These are phyloP conservation scores for Decapterus maruadsi DNA, from an alignment of 2,797 vertebrate genomes.

Conservation along the genomic window DNA sequence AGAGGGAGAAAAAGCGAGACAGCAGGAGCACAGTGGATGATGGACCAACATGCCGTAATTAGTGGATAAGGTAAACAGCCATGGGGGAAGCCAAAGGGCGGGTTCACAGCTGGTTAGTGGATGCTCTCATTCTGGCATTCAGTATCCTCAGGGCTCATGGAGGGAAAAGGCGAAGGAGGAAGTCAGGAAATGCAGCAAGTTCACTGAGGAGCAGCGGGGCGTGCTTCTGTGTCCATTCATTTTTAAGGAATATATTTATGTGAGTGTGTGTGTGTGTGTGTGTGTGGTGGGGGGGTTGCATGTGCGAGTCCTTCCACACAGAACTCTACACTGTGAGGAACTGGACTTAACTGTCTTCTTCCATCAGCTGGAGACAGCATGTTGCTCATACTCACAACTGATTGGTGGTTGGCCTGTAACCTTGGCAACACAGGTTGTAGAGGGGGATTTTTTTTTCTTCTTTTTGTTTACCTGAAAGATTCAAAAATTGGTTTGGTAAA, in stretches of 20 bases:
- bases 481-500: constrained; percentile 37
- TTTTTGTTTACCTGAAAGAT: constrained; percentile 8
- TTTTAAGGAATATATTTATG: not conserved
- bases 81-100: constrained; percentile 59
- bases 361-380: constrained; percentile 43
- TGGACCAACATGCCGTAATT: constrained; percentile 70
- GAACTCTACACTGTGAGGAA: constrained; percentile 31
- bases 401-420: constrained; percentile 77
- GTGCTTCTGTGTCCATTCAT: constrained; percentile 18
- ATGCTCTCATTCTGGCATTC: constrained; percentile 36
- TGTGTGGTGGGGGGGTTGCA: too few species aligned
- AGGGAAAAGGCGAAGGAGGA: constrained; percentile 17
- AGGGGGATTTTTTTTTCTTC: not conserved
- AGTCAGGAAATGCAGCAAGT: constrained; percentile 41
- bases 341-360: constrained; percentile 57
- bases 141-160: constrained; percentile 46
- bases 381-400: constrained; percentile 63
- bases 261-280: constrained; percentile 4
- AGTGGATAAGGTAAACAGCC: constrained; percentile 68
- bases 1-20: not conserved
- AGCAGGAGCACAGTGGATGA: constrained; percentile 29
- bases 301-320: not conserved
- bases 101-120: constrained; percentile 59
- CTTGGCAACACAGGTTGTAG: constrained; percentile 71
- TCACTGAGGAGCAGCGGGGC: constrained; percentile 44